Evolutionary conservation across 2,888 invertebrate species (phyloP).

Genomic region (Chymomyza fuscimana): DNA sequence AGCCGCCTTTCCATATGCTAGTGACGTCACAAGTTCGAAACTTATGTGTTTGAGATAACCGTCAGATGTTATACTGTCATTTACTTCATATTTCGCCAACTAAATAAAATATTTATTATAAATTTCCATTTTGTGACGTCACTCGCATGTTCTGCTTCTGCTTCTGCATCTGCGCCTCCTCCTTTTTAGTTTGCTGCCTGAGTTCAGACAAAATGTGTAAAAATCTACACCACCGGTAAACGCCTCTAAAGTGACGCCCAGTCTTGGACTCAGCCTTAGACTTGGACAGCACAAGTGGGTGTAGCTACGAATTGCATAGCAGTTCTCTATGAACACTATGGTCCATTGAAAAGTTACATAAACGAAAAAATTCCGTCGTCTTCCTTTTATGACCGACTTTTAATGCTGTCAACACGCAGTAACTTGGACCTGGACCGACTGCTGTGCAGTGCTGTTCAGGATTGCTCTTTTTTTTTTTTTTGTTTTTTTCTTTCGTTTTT

Average conservation of each 20-base stretch:
- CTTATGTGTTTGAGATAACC: no score
- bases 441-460: conserved; percentile 10
- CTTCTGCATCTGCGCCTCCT: no score
- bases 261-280: not conserved
- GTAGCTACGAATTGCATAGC: conserved; percentile 55
- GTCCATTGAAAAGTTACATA: conserved; percentile 2
- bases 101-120: no score
- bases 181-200: no score
- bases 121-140: no score
- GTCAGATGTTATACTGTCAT: no score
- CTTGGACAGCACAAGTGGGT: conserved; percentile 48
- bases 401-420: conserved; percentile 62
- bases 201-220: conserved; percentile 35
- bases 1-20: no score
- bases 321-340: not conserved
- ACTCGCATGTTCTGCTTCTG: no score
- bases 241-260: conserved; percentile 57
- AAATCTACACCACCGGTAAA: conserved; percentile 46
- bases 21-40: no score
- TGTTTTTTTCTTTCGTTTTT: conserved; percentile 49
- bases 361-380: conserved; percentile 3
- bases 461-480: not conserved
- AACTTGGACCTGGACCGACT: conserved; percentile 37
- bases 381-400: conserved; percentile 43
- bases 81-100: no score